Evolutionary conservation across 2,888 invertebrate species (phyloP).

Genomic region (Hyppa rectilinea): DNA sequence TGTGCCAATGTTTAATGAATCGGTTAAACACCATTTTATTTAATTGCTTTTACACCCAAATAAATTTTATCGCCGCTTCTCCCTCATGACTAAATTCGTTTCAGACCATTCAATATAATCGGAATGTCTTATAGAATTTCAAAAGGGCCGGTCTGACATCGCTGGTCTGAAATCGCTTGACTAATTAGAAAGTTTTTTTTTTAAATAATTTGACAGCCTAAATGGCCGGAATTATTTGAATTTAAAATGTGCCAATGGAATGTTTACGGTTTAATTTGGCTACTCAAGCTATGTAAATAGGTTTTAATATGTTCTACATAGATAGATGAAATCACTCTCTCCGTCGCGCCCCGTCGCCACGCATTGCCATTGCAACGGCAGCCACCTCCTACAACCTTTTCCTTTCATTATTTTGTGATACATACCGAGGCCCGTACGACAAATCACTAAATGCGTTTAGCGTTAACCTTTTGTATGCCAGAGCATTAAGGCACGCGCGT

Average conservation of each 20-base stretch:
- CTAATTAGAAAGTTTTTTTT: slow-evolving; percentile 53
- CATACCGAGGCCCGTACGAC: no score
- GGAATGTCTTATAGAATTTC: slow-evolving; percentile 35
- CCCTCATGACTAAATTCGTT: slow-evolving; percentile 44
- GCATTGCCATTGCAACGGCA: slow-evolving; percentile 12
- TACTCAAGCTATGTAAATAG: not conserved
- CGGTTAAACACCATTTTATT: slow-evolving; percentile 55
- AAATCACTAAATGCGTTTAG: no score
- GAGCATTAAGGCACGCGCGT: no score
- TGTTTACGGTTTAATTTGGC: not conserved
- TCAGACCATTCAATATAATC: slow-evolving; percentile 40
- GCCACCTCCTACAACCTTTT: not conserved
- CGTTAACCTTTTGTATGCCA: no score
- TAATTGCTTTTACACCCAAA: slow-evolving; percentile 55
- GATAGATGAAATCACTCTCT: not conserved
- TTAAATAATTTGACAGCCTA: slow-evolving; percentile 23
- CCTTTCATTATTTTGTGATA: slow-evolving; percentile 4
- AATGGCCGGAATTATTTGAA: slow-evolving; percentile 29
- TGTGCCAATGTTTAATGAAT: slow-evolving; percentile 59
- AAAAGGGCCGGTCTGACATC: slow-evolving; percentile 11
- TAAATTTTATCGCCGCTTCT: slow-evolving; percentile 31
- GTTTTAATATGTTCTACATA: not conserved
- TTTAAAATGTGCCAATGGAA: slow-evolving; percentile 15
- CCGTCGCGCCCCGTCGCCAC: not conserved
- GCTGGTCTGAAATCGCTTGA: slow-evolving; percentile 12